Evolutionary conservation across 2,888 invertebrate species (phyloP), one percentile per base, ranked within the genome.

Genomic region (Melanostoma scalare): DNA sequence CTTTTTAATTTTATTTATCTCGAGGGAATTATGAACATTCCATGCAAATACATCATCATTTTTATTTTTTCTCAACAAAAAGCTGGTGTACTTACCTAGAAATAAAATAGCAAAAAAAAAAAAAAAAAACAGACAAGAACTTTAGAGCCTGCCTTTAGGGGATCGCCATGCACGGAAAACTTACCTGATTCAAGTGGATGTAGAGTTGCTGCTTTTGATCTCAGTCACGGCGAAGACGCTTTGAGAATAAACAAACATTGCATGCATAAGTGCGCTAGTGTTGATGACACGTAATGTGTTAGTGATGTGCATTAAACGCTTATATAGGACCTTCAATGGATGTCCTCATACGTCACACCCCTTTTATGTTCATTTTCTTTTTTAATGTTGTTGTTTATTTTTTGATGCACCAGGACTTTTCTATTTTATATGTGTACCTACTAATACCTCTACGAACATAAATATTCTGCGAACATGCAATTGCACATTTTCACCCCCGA

Each of bases 301-400:
- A 77, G 81, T 61, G 79, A 68, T 79, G 56, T 68, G 72, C 72
- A 81, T 72, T 76, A 72, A 81, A 82, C 9, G 67, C 61, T 53
- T 20, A 20, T 67, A 68, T 63, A 56, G 50, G 55, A 69, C 55
- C 40, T 48, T 40, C 31, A 36, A 20, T 40, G 48, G 30, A 2
- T 44, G 10, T 4, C 46, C 8, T 31, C 31, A 9, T 5, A 9
- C 42, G 36, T 10, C 38, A 36, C 4, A 36, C 42, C 44, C 3
- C 35, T 31, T 9, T 35, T 40, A 20, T n/a, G 3, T 6, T n/a
- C 9, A 31, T 58, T 58, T 31, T 31, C 30, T 42, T 42, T 58
- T 42, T 42, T 48, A 36, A 20, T 20, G 20, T 20, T 20, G 20
- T 20, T 20, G 20, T 20, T 20, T 20, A 20, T 20, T 20, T 30